These are phyloP conservation scores for Chloroceryle inda DNA, from an alignment of 2,797 vertebrate species.

Conservation along the genomic window DNA sequence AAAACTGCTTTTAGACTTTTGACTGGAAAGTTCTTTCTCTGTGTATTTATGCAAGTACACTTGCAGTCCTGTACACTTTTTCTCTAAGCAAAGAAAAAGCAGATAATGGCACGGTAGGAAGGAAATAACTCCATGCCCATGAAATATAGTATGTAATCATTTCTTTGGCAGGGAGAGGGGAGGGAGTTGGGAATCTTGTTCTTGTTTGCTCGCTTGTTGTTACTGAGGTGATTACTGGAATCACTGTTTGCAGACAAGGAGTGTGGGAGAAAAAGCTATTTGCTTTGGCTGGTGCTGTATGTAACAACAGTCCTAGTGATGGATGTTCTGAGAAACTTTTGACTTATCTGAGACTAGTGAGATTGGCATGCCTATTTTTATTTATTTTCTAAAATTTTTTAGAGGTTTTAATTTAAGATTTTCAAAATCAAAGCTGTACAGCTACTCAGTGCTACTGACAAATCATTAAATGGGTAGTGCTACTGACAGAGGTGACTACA, in stretches of 20 bases:
- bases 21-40: background rate
- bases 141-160: background rate
- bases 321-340: background rate
- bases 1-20: background rate
- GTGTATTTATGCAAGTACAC: background rate
- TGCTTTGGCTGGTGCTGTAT: background rate
- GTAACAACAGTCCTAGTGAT: background rate
- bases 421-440: background rate
- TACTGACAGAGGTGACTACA: background rate
- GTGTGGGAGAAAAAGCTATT: background rate
- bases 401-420: background rate
- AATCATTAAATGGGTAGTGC: background rate
- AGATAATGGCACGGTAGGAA: background rate
- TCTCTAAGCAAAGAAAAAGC: background rate
- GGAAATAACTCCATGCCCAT: background rate
- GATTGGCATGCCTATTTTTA: background rate
- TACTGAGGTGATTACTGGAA: constrained; percentile 4
- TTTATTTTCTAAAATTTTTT: background rate
- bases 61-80: background rate
- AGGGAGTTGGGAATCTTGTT: no score
- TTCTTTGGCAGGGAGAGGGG: background rate
- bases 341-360: background rate
- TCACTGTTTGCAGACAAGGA: background rate
- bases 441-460: background rate
- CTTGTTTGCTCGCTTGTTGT: constrained; percentile 32